Percentiles rank a stretch among this genome's conserved stretches.
These are phyloP conservation scores for Lampris incognitus DNA, from an alignment of 2,113 vertebrate genomes.

Conservation along the genomic window DNA sequence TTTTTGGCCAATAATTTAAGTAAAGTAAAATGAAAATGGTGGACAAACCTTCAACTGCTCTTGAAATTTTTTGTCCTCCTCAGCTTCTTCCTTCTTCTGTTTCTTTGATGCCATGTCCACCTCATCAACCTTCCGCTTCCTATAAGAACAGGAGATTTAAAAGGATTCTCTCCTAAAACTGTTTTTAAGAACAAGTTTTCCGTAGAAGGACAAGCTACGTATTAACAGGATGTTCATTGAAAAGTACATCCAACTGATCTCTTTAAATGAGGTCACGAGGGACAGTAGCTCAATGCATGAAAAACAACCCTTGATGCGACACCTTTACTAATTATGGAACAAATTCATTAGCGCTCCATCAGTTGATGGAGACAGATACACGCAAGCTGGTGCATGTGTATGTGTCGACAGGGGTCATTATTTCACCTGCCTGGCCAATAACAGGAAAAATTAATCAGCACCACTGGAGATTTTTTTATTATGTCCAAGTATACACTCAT, in stretches of 20 bases:
- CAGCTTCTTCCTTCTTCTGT: slow-evolving; percentile 89
- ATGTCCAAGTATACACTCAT: background rate
- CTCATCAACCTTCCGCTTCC: slow-evolving; percentile 91
- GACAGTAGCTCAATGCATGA: background rate
- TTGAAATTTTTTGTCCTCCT: slow-evolving; percentile 85
- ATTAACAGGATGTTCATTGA: slow-evolving; percentile 6
- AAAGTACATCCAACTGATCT: slow-evolving; percentile 12
- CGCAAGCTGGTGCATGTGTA: slow-evolving; percentile 61
- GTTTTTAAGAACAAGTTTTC: background rate
- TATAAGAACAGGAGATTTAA: slow-evolving; percentile 53
- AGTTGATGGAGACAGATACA: slow-evolving; percentile 37
- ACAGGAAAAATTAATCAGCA: slow-evolving; percentile 40
- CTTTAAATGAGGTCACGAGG: slow-evolving; percentile 47
- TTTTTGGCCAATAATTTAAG: background rate
- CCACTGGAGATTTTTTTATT: background rate
- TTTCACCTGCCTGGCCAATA: slow-evolving; percentile 19
- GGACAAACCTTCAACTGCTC: slow-evolving; percentile 78
- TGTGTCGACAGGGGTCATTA: slow-evolving; percentile 24
- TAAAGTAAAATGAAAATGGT: background rate
- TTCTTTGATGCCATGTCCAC: slow-evolving; percentile 87
- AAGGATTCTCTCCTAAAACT: background rate
- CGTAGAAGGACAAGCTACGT: too few species aligned
- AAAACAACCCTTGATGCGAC: slow-evolving; percentile 53
- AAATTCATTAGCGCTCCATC: slow-evolving; percentile 50
- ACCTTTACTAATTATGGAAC: slow-evolving; percentile 59